Percentiles rank a stretch among this genome's conserved stretches.
phyloP scores from a whole-genome alignment of 2,113 vertebrate genomes.

The Ceuthmochares aereus region DNA sequence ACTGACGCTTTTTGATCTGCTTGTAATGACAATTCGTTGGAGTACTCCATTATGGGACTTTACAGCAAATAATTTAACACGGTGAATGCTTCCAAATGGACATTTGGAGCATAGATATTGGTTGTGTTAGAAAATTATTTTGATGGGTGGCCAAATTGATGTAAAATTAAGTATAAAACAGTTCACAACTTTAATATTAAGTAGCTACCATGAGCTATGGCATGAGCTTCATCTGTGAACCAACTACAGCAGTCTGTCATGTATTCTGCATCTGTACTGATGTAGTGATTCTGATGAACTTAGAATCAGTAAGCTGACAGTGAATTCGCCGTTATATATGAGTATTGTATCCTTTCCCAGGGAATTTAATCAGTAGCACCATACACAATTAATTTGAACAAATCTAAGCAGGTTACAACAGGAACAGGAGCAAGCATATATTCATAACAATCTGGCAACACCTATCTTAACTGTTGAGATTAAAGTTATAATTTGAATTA shows the following conservation, averaged over 20 bases:
- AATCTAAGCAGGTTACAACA: not conserved
- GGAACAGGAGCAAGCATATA: not conserved
- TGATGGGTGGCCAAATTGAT: not conserved
- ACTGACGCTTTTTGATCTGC: not conserved
- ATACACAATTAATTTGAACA: not conserved
- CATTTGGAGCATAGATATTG: not conserved
- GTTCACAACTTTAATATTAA: not conserved
- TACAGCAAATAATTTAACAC: not conserved
- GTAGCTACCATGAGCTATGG: not conserved
- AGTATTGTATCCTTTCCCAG: not conserved
- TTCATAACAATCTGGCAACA: not conserved
- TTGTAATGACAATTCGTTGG: not conserved
- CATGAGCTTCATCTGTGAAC: not conserved
- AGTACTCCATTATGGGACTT: not conserved
- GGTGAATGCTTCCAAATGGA: not conserved
- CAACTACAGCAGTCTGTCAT: not conserved
- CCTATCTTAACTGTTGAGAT: not conserved
- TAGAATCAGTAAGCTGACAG: not conserved
- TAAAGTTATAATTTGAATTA: conserved; percentile 47
- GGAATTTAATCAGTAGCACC: conserved; percentile 3
- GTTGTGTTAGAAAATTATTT: not conserved
- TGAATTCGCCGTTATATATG: not conserved
- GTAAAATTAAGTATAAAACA: not conserved
- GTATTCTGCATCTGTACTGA: not conserved
- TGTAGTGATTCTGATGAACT: not conserved